These are phyloP conservation scores for Piscicola geometra DNA, from an alignment of 2,888 invertebrate species.

Conservation along the genomic window DNA sequence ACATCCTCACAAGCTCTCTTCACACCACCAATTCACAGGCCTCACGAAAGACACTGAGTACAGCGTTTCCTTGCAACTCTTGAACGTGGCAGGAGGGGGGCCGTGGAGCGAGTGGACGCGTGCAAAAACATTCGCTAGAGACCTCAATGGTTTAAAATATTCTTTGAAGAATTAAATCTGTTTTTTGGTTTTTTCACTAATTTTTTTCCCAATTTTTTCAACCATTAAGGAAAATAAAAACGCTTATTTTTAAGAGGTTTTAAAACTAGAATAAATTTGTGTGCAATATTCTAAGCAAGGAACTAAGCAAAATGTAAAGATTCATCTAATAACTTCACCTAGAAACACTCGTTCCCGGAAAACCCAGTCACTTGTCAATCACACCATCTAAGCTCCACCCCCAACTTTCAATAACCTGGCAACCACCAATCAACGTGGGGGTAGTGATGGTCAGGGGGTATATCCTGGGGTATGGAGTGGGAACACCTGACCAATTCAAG, in stretches of 20 bases:
- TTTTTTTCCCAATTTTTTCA: background rate
- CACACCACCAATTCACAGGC: conserved; percentile 5
- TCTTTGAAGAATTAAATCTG: too few relatives aligned
- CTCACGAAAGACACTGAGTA: conserved; percentile 75
- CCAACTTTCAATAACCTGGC: conserved; percentile 85
- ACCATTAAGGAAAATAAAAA: too few relatives aligned
- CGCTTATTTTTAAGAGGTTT: too few relatives aligned
- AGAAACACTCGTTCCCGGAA: conserved; percentile 70
- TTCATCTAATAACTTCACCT: background rate
- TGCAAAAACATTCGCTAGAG: conserved; percentile 76
- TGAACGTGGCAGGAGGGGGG: conserved; percentile 85
- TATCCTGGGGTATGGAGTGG: conserved; percentile 90
- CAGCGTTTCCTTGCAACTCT: conserved; percentile 79
- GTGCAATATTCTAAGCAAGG: too few relatives aligned
- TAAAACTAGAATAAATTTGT: too few relatives aligned
- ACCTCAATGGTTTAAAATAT: conserved; percentile 67
- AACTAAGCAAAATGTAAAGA: too few relatives aligned
- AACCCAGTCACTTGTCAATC: conserved; percentile 74
- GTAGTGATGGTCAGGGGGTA: conserved; percentile 81
- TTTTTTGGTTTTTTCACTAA: background rate
- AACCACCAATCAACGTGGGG: conserved; percentile 71
- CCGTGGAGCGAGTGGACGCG: conserved; percentile 86
- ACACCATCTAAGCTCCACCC: conserved; percentile 68
- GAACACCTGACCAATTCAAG: conserved; percentile 82
- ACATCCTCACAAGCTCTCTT: background rate